A percentile compares a stretch with the other conserved stretches of the same genome.
phyloP scores from a whole-genome alignment of 2,797 vertebrate species.

The Pelochelys cantorii region DNA sequence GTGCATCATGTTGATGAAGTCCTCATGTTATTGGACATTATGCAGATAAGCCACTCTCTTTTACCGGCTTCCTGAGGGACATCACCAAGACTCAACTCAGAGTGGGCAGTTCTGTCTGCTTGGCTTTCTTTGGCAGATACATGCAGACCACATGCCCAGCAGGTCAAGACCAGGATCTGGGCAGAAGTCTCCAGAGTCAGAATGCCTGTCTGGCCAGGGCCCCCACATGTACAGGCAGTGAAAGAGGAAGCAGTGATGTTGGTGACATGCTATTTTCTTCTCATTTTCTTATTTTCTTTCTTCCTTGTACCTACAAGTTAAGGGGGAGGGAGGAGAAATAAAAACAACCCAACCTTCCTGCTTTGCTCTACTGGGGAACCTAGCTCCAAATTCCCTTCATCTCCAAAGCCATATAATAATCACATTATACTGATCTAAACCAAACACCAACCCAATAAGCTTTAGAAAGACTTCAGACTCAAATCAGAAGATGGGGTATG shows the following conservation, averaged over 20 bases:
- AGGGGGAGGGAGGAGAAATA: neutral
- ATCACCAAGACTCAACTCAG: neutral
- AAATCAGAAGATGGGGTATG: neutral
- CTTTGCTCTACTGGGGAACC: neutral
- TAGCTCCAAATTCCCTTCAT: neutral
- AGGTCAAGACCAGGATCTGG: neutral
- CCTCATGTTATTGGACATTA: neutral
- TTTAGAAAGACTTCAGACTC: slow-evolving; percentile 42
- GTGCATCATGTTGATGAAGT: neutral
- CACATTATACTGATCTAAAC: neutral
- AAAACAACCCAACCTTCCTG: neutral
- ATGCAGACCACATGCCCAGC: neutral
- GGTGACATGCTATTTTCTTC: neutral
- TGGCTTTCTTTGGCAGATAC: neutral
- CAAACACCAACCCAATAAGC: slow-evolving; percentile 15
- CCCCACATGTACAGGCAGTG: neutral
- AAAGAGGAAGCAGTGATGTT: neutral
- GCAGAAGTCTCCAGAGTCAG: neutral
- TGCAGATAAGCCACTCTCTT: neutral
- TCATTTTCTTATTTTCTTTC: neutral
- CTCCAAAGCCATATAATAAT: neutral
- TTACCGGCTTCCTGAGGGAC: neutral
- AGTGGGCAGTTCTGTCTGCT: neutral
- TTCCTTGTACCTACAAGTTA: neutral
- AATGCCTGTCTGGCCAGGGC: neutral